Evolutionary conservation across 2,797 vertebrate species (phyloP).

Genomic region (Morelia viridis): DNA sequence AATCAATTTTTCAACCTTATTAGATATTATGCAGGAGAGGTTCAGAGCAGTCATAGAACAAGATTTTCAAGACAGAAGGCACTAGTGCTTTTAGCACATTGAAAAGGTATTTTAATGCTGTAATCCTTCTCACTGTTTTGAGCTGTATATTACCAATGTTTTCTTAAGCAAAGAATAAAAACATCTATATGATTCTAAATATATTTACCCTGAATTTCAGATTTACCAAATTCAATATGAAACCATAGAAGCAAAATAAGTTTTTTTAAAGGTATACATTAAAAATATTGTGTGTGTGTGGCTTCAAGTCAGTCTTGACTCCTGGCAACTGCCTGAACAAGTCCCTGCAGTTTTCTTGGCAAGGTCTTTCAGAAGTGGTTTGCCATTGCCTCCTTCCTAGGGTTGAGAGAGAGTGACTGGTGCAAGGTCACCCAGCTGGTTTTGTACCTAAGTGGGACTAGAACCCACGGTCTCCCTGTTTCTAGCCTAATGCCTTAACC

Average conservation of each 20-base stretch:
- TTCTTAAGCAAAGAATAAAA: background rate
- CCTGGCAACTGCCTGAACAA: background rate
- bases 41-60: background rate
- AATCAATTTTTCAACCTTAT: conserved; percentile 10
- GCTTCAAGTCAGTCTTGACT: background rate
- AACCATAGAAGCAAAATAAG: background rate
- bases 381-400: background rate
- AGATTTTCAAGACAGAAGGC: background rate
- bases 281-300: background rate
- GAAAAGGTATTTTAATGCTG: background rate
- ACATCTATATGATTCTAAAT: background rate
- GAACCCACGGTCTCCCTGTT: background rate
- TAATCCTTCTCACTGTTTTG: background rate
- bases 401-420: background rate
- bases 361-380: background rate
- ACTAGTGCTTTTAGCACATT: background rate
- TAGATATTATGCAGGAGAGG: background rate
- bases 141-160: background rate
- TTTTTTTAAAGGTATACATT: background rate
- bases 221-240: background rate
- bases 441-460: background rate
- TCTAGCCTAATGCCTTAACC: background rate
- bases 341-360: background rate
- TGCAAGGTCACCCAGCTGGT: background rate
- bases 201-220: background rate